These are phyloP conservation scores for Leptarthrus brevirostris DNA, from an alignment of 2,888 invertebrate genomes.

Conservation along the genomic window DNA sequence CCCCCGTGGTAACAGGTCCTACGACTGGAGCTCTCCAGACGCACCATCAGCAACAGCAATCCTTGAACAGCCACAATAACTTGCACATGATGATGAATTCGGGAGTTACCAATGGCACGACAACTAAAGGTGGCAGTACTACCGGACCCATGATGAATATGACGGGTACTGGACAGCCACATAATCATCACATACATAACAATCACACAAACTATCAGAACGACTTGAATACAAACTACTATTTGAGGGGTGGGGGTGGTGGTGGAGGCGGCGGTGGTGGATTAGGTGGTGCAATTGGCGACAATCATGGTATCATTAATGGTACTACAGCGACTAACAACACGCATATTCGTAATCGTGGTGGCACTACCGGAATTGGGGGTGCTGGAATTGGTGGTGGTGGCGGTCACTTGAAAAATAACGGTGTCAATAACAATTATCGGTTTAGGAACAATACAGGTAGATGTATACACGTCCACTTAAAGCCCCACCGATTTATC, in stretches of 20 bases:
- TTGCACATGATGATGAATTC: slow-evolving; percentile 53
- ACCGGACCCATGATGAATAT: slow-evolving; percentile 36
- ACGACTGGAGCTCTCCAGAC: slow-evolving; percentile 55
- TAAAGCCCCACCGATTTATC: background rate
- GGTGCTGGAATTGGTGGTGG: slow-evolving; percentile 30
- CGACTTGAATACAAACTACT: slow-evolving; percentile 55
- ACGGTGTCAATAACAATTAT: slow-evolving; percentile 63
- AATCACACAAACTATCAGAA: slow-evolving; percentile 55
- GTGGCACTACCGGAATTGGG: slow-evolving; percentile 29
- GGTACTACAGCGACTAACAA: slow-evolving; percentile 40
- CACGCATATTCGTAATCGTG: slow-evolving; percentile 34
- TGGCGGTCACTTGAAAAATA: slow-evolving; percentile 60
- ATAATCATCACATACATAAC: slow-evolving; percentile 54
- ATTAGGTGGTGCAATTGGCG: slow-evolving; percentile 47
- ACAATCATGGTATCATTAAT: slow-evolving; percentile 49
- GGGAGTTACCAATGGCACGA: slow-evolving; percentile 46
- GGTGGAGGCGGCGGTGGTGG: slow-evolving; percentile 48
- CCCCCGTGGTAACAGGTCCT: slow-evolving; percentile 62
- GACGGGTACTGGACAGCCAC: slow-evolving; percentile 41
- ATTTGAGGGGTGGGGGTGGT: slow-evolving; percentile 51
- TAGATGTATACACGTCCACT: slow-evolving; percentile 15
- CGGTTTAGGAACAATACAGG: slow-evolving; percentile 64
- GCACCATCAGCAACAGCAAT: slow-evolving; percentile 41
- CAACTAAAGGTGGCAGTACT: slow-evolving; percentile 26
- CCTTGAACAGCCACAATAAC: slow-evolving; percentile 49